These are phyloP conservation scores for Drosophila nr. perissopoda DNA, from an alignment of 2,888 invertebrate species.

Conservation along the genomic window DNA sequence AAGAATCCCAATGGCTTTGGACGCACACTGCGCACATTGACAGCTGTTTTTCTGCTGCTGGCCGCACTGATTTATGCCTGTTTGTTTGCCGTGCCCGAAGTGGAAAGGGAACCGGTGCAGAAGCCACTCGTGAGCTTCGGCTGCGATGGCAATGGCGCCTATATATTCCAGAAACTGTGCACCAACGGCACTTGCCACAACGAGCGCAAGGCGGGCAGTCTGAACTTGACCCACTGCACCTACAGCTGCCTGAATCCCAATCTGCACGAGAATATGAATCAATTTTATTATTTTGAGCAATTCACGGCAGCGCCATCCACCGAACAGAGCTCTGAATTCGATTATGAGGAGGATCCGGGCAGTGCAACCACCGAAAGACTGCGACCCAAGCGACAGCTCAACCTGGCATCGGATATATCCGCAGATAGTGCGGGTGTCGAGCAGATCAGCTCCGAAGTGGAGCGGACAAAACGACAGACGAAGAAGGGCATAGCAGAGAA, in stretches of 20 bases:
- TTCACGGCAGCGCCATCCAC: slow-evolving; percentile 80
- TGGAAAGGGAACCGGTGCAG: slow-evolving; percentile 87
- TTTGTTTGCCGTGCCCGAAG: slow-evolving; percentile 88
- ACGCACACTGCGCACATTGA: slow-evolving; percentile 88
- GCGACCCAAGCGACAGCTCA: slow-evolving; percentile 52
- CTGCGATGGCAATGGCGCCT: slow-evolving; percentile 89
- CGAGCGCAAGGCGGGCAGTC: slow-evolving; percentile 87
- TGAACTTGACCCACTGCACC: slow-evolving; percentile 89
- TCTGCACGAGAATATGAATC: slow-evolving; percentile 83
- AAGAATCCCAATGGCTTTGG: slow-evolving; percentile 86
- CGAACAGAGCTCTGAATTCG: slow-evolving; percentile 84
- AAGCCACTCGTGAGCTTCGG: slow-evolving; percentile 89
- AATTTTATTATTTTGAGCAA: slow-evolving; percentile 81
- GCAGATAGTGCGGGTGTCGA: slow-evolving; percentile 73
- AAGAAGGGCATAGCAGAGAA: slow-evolving; percentile 64
- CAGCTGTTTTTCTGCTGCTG: slow-evolving; percentile 88
- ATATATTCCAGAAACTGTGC: slow-evolving; percentile 90
- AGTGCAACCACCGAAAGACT: slow-evolving; percentile 81
- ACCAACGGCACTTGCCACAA: slow-evolving; percentile 89
- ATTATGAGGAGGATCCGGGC: slow-evolving; percentile 84
- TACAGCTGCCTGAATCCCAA: slow-evolving; percentile 88
- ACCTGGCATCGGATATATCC: slow-evolving; percentile 32
- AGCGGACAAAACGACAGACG: slow-evolving; percentile 57
- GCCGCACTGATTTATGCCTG: slow-evolving; percentile 89
- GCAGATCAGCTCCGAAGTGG: slow-evolving; percentile 64